Evolutionary conservation across 2,113 vertebrate species (phyloP), one percentile per base, ranked within the genome.

Genomic region (Tetraodon nigroviridis): DNA sequence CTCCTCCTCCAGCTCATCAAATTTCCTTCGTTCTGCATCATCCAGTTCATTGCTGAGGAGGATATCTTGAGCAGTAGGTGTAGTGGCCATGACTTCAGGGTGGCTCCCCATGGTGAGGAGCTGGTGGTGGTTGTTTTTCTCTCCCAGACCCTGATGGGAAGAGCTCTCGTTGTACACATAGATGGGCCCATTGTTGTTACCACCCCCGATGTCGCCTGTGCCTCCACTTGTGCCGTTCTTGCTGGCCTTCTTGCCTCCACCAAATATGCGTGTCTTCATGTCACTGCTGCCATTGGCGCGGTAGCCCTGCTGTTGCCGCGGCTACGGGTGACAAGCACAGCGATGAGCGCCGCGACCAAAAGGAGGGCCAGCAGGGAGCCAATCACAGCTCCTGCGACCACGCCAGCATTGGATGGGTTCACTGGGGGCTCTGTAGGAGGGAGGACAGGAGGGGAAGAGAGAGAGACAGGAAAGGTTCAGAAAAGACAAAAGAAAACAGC

Each of bases 321-420:
- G 83, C 79, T 90, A 68, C 89, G 85, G 71, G 88, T 83, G 84
- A 92, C 83, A 69, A 92, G 82, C 67, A 92, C 82, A 21, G 81
- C 80, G 60, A 89, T 54, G 55, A 92, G 88, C 44, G 83, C 86
- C 13, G 81, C 87, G n/a, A 95, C 85, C 78, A 94, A 79, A 64
- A 93, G 86, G 58, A 95, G 71, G 72, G 90, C 91, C 81, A 95
- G 89, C 52, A 92, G 83, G 69, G 90, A 92, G 77, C 91, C 93
- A 77, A 94, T 92, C 75, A 93, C 88, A 51, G 91, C 92, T 73
- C 91, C 92, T 3, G 90, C 93, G 76, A 94, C 85, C 60, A 92
- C 88, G 58, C 93, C 93, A 0, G 75, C 78, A 29, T 90, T 89
- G 84, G 90, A 86, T 19, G 84, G 64, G 79, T 76, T 87, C 74